Evolutionary conservation across 1,140 invertebrate species (phyloP), one percentile per base, ranked within the genome.

Genomic region (Calliopsis andreniformis): DNA sequence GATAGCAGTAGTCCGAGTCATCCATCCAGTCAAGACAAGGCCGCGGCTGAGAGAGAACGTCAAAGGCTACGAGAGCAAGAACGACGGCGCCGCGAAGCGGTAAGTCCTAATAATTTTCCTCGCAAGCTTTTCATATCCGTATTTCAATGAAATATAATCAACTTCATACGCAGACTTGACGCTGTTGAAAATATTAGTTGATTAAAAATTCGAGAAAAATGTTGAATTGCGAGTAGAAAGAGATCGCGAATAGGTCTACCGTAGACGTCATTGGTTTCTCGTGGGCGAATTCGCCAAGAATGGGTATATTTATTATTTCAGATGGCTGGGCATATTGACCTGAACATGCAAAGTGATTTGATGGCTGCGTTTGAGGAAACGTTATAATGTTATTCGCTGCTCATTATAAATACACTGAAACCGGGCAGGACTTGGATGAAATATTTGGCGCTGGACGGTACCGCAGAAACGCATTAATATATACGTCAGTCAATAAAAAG

Each of bases 331-430:
- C 96, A 97, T 92, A 99, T 99, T 88, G 98, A 99, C 91, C 98
- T 99, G 97, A 99, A 98, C 92, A 95, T 97, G 94, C 98, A 99
- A 93, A 98, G 98, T 93, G 98, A 99, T 94, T 94, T 99, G 89
- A 98, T 99, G 97, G 97, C 98, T 87, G 97, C 97, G 70, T 99
- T 99, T 92, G 98, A 99, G 93, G 97, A 98, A 93, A 97, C 96
- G 53, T 95, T 98, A 94, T 97, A 96, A 94, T 92, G 83, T 89
- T 86, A 80, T 84, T 70, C 68, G 56, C 83, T 86, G 84, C 83
- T 88, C 77, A 69, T 87, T 76, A 80, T 66, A 79, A 82, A 76
- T 56, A 72, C 45, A 82, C 67, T 82, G 62, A 87, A 83, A 82
- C 73, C 75, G 76, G 84, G 84, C 84, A 76, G 76, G 85, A 86